Evolutionary conservation across 2,113 vertebrate species (phyloP), one percentile per base, ranked within the genome.

Genomic region (Lampris incognitus): DNA sequence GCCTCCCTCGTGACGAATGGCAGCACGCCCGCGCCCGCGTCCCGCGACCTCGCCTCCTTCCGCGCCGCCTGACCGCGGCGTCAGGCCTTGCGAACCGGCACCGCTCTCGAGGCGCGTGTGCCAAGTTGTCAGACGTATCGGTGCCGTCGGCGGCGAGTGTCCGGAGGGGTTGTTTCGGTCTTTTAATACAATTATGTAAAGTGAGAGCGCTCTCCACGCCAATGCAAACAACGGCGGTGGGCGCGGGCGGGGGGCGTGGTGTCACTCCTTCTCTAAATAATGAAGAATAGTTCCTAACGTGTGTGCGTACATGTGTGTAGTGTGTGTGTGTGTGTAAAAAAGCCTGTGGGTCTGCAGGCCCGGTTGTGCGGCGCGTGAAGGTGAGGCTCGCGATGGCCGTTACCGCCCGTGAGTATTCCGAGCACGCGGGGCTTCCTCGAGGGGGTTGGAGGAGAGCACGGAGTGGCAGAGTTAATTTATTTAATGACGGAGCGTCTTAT

Each of bases 401-500:
- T 84, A 78, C 79, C 85, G 24, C 80, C 74, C 85, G 83, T 91
- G 86, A 83, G 91, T 90, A 91, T 92, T 92, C 91, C 86, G 88
- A 90, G 84, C 93, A 91, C 86, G 87, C 72, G 76, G 55, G 76
- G 64, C 82, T 76, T 82, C 89, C 82, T 87, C 78, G 74, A 84
- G 70, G 88, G 89, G 87, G 90, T 88, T 89, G 87, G 87, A 91
- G 88, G 90, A 89, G 92, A 93, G 91, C 86, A 66, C 78, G 79
- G 90, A 92, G 91, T 92, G 90, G 91, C 91, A 92, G 90, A 94
- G 92, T 94, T 94, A 93, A 94, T 94, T 93, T 93, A 94, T 93
- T 94, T 94, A 94, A 94, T 93, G 92, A 94, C 92, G 91, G 88
- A 93, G 90, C 86, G 87, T 93, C 90, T 93, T 88, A 88, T 93